A percentile compares a stretch with the other conserved stretches of the same genome.
Evolutionary conservation across 2,113 vertebrate genomes (phyloP).

Genomic region (Corvus cornix): DNA sequence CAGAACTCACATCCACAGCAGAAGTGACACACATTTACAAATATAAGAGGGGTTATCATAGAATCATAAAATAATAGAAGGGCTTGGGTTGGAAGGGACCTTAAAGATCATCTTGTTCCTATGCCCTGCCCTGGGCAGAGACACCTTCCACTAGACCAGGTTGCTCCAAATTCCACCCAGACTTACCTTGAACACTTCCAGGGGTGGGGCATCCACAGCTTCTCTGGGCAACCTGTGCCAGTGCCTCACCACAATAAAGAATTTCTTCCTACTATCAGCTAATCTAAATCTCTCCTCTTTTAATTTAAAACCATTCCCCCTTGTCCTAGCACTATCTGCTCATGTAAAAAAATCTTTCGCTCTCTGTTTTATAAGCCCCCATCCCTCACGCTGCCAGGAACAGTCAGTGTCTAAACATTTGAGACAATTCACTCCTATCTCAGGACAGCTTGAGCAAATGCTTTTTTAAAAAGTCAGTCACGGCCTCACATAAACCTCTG

Average conservation of each 20-base stretch:
- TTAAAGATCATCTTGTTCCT: neutral
- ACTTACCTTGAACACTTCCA: neutral
- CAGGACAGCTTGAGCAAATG: neutral
- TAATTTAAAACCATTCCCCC: neutral
- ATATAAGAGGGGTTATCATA: neutral
- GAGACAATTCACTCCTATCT: neutral
- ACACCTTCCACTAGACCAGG: neutral
- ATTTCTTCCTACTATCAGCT: neutral
- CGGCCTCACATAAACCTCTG: neutral
- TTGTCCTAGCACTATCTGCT: neutral
- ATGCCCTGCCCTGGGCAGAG: neutral
- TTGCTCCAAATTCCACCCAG: neutral
- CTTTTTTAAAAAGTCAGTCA: neutral
- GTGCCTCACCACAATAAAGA: neutral
- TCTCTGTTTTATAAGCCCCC: neutral
- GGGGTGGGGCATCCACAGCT: neutral
- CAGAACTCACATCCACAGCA: neutral
- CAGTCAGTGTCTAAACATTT: neutral
- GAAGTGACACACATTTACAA: neutral
- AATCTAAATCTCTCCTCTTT: neutral
- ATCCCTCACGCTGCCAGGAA: neutral
- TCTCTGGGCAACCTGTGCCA: neutral
- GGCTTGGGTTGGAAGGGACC: neutral
- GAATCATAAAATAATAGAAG: neutral
- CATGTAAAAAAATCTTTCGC: neutral